Conservation (phyloP, 2,113 vertebrate species). For the Himantopus leucocephalus region DNA sequence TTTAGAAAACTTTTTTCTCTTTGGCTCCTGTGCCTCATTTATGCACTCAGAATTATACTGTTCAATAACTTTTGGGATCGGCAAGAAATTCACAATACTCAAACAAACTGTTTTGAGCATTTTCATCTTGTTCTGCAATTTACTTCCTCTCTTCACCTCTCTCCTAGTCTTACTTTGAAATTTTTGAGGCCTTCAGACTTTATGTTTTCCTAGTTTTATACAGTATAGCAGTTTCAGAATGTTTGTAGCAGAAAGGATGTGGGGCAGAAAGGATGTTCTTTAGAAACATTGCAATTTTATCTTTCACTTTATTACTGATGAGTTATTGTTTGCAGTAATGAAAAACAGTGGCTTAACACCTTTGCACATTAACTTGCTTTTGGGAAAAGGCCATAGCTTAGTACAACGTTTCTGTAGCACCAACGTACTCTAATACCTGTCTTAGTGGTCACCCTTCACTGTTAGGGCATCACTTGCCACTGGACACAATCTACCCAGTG, state of each 20-base stretch:
- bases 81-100: not conserved
- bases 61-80: rapidly evolving
- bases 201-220: not conserved
- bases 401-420: not conserved
- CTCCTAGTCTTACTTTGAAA: not conserved
- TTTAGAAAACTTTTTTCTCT: not conserved
- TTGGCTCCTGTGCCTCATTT: not conserved
- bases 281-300: not conserved
- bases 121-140: not conserved
- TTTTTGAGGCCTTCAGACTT: not conserved
- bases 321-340: not conserved
- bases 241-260: not conserved
- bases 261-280: not conserved
- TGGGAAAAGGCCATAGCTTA: not conserved
- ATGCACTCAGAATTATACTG: not conserved
- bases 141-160: not conserved
- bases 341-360: not conserved
- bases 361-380: not conserved
- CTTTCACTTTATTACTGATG: not conserved
- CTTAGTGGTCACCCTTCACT: not conserved
- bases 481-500: not conserved
- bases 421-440: not conserved
- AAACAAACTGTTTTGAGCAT: not conserved
- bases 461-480: not conserved
- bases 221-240: not conserved